Evolutionary conservation across 2,797 vertebrate species (phyloP), one percentile per base, ranked within the genome.

Genomic region (Micromesistius poutassou): DNA sequence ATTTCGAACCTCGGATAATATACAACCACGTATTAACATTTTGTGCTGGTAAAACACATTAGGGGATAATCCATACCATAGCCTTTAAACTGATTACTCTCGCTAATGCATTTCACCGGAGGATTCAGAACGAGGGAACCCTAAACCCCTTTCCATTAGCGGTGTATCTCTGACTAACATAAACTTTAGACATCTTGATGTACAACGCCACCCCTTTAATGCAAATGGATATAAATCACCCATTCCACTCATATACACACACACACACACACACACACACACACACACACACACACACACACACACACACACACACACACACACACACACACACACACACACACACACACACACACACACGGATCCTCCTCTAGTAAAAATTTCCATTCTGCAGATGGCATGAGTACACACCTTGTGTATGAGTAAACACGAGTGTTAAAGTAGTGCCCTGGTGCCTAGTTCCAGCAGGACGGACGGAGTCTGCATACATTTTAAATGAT

Each of bases 401-500:
- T 62, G 55, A 62, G 55, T 62, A 25, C 25, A 3, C 5, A 35
- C 33, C 33, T 35, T 35, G 33, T 35, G 33, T 35, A 35, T 35
- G 33, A 35, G 33, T 35, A 6, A 35, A 35, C 33, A 22, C 46
- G 12, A 40, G 38, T 22, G 55, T 62, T 25, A 10, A 62, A 62
- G 55, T 1, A 10, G 55, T 62, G 22, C n/a, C n/a, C 22, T 25
- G n/a, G 2, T 25, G 55, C 55, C 55, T 62, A 62, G 22, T 62
- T 62, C 8, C 68, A 30, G 68, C 30, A 7, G 74, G 71, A 81
- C 78, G 36, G 83, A 46, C 19, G 42, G 35, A 77, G 79, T 80
- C 74, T 72, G 75, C 30, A 78, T 80, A 77, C 78, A 77, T 72
- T 81, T 55, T 35, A 74, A 66, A n/a, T n/a, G 75, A 19, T 50